Conservation (phyloP, 2,113 vertebrate species). For the Turnix velox region DNA sequence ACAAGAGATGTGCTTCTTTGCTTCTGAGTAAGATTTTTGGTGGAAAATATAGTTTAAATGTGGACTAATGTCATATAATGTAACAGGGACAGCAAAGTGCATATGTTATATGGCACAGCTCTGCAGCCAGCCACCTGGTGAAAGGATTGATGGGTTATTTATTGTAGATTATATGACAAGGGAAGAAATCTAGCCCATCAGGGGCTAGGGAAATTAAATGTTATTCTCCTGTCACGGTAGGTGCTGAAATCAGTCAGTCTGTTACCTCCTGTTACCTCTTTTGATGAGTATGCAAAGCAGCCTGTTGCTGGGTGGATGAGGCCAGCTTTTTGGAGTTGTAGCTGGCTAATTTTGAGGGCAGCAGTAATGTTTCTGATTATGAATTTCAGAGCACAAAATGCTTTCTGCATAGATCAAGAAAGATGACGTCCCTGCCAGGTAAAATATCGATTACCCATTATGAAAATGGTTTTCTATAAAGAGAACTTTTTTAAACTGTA, state of each 20-base stretch:
- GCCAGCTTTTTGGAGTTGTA: neutral
- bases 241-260: neutral
- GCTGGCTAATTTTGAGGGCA: neutral
- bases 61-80: neutral
- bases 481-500: neutral
- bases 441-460: neutral
- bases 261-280: neutral
- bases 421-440: neutral
- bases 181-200: slow-evolving; percentile 1
- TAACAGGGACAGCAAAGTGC: neutral
- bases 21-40: neutral
- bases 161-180: slow-evolving; percentile 15
- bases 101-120: neutral
- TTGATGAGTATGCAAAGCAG: neutral
- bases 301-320: neutral
- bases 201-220: neutral
- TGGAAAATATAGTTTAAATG: neutral
- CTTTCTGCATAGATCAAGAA: slow-evolving; percentile 1
- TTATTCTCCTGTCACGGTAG: neutral
- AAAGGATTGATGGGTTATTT: slow-evolving; percentile 34
- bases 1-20: neutral
- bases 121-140: neutral
- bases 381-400: neutral
- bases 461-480: neutral
- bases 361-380: neutral